Conservation (phyloP, 2,113 vertebrate species). For the Oplegnathus fasciatus region DNA sequence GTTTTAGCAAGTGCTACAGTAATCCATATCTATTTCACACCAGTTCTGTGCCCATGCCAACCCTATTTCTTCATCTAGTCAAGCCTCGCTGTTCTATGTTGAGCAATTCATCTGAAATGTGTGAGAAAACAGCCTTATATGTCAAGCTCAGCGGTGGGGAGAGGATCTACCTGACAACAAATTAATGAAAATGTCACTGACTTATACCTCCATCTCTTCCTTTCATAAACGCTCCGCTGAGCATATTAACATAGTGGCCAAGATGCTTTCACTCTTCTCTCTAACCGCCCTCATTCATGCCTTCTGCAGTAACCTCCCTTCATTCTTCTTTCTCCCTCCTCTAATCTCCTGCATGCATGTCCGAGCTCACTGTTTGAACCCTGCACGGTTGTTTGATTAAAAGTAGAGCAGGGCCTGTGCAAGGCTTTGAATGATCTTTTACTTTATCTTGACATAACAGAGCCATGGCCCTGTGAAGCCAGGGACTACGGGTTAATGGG, state of each 20-base stretch:
- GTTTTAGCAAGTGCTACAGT: constrained; percentile 31
- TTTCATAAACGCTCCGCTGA: constrained; percentile 48
- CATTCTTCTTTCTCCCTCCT: neutral
- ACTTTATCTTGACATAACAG: constrained; percentile 72
- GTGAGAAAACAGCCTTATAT: constrained; percentile 47
- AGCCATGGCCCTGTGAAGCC: constrained; percentile 59
- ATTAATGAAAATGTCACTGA: constrained; percentile 78
- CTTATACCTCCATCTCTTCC: constrained; percentile 57
- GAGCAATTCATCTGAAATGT: constrained; percentile 42
- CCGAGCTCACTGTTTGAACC: constrained; percentile 34
- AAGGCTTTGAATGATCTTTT: constrained; percentile 61
- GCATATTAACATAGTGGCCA: constrained; percentile 59
- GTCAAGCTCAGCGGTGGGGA: constrained; percentile 47
- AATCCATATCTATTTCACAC: constrained; percentile 29
- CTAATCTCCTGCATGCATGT: constrained; percentile 41
- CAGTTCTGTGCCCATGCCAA: neutral
- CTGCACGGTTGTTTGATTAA: constrained; percentile 63
- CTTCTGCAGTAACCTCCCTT: constrained; percentile 27
- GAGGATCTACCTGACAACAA: constrained; percentile 70
- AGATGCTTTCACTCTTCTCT: constrained; percentile 40
- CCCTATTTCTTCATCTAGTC: constrained; percentile 30
- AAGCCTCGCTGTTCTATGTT: neutral
- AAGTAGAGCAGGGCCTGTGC: constrained; percentile 34
- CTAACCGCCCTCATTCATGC: constrained; percentile 16
- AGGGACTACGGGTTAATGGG: constrained; percentile 65